Base-by-base conservation (phyloP, 2,888 invertebrate species). In the Anoplius nigerrimus region DNA sequence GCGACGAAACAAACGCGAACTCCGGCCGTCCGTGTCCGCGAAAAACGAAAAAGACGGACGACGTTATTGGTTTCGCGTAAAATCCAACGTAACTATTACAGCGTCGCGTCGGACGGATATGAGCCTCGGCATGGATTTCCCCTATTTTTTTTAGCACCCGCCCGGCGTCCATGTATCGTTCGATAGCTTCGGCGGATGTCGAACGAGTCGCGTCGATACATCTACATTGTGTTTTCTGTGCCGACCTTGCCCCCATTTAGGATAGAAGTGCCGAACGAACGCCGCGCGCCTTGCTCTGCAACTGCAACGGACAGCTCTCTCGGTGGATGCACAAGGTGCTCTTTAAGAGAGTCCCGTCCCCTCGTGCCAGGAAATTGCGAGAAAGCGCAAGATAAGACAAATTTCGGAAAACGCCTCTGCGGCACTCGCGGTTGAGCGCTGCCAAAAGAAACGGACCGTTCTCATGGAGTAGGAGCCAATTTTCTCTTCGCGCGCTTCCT, bases 211-310 rank as follows among this genome's bases (percentile, higher is more conserved):
- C 57, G 54, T 52, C 60, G 57, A 45, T 18, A 20, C 34, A 45
- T 45, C 11, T 59, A 59, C 42, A 53, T 61, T 53, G 62, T 54
- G 27, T 43, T 62, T 45, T 55, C 21, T 55, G 24, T 52, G 3
- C 6, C 54, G 55, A 62, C 65, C 74, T 79, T 71, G 71, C 62
- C 74, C 71, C 71, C 67, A 62, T 78, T 78, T 54, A 59, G 48
- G 62, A 45, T n/a, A 55, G 20, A 22, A 27, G 46, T 45, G 15
- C 58, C 22, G 22, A 24, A 58, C 43, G n/a, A 20, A 16, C 21
- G 20, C 20, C 18, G 43, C 43, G 13, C 13, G 34, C 34, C 24
- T 20, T n/a, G 45, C 20, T 22, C 45, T 21, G 21, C 46, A 43
- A 6, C 48, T 42, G 34, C 34, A 34, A 34, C 34, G 34, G 34